Evolutionary conservation across 2,113 vertebrate genomes (phyloP), one percentile per base, ranked within the genome.

Genomic region (Leiothrix lutea): DNA sequence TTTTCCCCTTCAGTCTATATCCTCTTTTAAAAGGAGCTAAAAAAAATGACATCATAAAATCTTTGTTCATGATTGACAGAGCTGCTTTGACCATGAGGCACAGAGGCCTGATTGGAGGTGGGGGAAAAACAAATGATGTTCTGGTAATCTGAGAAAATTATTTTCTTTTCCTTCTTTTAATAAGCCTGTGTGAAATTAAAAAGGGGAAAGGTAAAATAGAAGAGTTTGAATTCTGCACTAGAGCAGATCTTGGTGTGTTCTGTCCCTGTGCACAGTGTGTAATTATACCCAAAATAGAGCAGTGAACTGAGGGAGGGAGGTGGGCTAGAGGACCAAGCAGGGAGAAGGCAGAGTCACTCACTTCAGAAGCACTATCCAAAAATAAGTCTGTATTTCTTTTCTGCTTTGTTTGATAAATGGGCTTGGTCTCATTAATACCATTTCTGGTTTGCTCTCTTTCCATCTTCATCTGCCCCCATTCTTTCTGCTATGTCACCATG

Each of bases 201-300:
- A 77, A 24, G 40, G 45, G 65, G 51, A 71, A 87, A 94, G n/a
- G 56, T 80, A 92, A 94, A 94, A 36, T 35, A 48, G 71, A 95
- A 56, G 91, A 79, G 80, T 92, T 80, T 58, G 54, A 80, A 84
- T 94, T 92, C 89, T 80, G 77, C 44, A 86, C 84, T 15, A 50
- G 91, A 45, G 73, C 96, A 91, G 89, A 94, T 96, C 71, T 74
- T 71, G 67, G 92, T 93, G 70, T 86, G 54, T 93, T 95, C 48
- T 92, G 79, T 94, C 75, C 45, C 86, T 90, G 56, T 82, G 62
- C 86, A 64, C 2, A 56, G 57, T 69, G 75, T 96, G 88, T 97
- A 97, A 97, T 97, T 97, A 97, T 95, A 95, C 91, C 93, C 64
- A 88, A 96, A 97, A 97, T 95, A 97, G 96, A 97, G 92, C 96